Base-by-base conservation (phyloP, 2,888 invertebrate species). In the Dolomedes plantarius region DNA sequence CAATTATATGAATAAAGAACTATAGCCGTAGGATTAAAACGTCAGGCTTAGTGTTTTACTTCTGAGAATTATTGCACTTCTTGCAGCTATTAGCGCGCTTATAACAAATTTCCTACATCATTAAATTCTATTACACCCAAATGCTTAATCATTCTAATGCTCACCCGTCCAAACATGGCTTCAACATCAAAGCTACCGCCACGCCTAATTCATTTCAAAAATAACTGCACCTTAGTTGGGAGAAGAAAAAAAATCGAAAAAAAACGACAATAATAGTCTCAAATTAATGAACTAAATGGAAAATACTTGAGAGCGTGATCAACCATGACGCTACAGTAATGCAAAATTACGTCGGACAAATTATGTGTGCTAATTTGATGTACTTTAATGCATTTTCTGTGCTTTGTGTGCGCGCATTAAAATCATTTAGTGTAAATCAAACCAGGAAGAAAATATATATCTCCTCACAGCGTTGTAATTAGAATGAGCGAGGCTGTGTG, bases 181-280 rank as follows among this genome's bases (percentile, higher is more conserved):
- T 64, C 23, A 23, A 41, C 39, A 64, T 71, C 78, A 36, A 68
- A 23, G 68, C 39, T 0, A 36, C 36, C 68, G 36, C 36, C 32
- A 68, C 68, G 68, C 68, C 68, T 27, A 36, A 19, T 69, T 69
- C 68, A 69, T 69, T 67, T 32, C 32, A 16, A 13, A 46, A 46
- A 46, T 56, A 56, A 23, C 56, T 56, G 19, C 56, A 23, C 23
- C 56, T 23, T 3, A n/a, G 3, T 6, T 23, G 23, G 56, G 23
- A 6, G 19, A 56, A 56, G 23, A 56, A 23, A 23, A 5, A 23
- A n/a, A n/a, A n/a, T n/a, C n/a, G n/a, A n/a, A n/a, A n/a, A n/a
- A n/a, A n/a, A n/a, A 11, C 56, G 56, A 23, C 56, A 7, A 56
- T 56, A 56, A 56, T 56, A 11, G 56, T 39, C 36, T 23, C 68